Evolutionary conservation across 2,113 vertebrate species (phyloP).

Genomic region (Cololabis saira): DNA sequence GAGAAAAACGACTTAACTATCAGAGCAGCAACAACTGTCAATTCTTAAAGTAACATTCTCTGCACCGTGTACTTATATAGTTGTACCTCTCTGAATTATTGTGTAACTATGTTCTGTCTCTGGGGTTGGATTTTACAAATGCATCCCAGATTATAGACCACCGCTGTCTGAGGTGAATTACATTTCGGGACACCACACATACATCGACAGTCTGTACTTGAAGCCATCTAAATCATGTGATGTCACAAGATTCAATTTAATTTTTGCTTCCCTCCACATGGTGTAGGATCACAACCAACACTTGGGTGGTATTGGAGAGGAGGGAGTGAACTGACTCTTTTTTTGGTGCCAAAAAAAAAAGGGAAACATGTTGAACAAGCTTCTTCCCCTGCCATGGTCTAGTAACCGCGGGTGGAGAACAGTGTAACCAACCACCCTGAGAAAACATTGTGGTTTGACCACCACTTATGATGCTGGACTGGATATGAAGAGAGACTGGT

Average conservation of each 20-base stretch:
- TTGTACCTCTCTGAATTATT: slow-evolving; percentile 28
- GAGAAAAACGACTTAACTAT: slow-evolving; percentile 11
- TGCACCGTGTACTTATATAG: slow-evolving; percentile 18
- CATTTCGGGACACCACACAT: slow-evolving; percentile 38
- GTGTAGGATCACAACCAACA: slow-evolving; percentile 52
- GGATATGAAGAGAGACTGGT: slow-evolving; percentile 59
- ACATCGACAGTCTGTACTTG: slow-evolving; percentile 61
- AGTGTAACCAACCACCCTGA: slow-evolving; percentile 77
- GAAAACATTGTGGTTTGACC: slow-evolving; percentile 83
- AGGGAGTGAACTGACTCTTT: slow-evolving; percentile 44
- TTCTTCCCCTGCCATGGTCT: slow-evolving; percentile 77
- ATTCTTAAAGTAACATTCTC: slow-evolving; percentile 13
- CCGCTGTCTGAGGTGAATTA: slow-evolving; percentile 60
- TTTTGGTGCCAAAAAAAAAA: slow-evolving; percentile 51
- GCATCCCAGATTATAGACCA: slow-evolving; percentile 64
- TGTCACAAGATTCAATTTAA: slow-evolving; percentile 67
- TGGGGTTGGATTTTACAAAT: slow-evolving; percentile 56
- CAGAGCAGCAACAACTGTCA: slow-evolving; percentile 16
- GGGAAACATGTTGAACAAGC: slow-evolving; percentile 84
- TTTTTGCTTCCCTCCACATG: slow-evolving; percentile 50
- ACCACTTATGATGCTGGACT: slow-evolving; percentile 77
- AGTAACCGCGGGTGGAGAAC: slow-evolving; percentile 75
- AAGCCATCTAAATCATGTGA: slow-evolving; percentile 79
- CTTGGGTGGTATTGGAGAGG: slow-evolving; percentile 81
- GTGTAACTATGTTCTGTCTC: slow-evolving; percentile 46